Percentiles rank a stretch among this genome's conserved stretches.
These are phyloP conservation scores for Dromaius novaehollandiae DNA, from an alignment of 2,113 vertebrate genomes.

Conservation along the genomic window DNA sequence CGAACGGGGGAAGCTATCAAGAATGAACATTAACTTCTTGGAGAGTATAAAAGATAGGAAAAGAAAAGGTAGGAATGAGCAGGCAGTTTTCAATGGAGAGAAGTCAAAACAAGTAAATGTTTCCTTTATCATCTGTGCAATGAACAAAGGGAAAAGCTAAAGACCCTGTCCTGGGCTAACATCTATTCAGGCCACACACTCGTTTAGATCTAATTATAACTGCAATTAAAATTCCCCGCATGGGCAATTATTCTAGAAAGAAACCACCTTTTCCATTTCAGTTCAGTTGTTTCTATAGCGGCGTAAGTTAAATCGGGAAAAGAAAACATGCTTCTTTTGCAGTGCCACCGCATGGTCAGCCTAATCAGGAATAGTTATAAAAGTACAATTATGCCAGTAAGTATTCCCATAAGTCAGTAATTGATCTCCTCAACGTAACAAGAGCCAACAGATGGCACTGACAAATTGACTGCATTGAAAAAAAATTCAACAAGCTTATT, in stretches of 20 bases:
- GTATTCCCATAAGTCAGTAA: background rate
- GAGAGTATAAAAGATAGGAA: background rate
- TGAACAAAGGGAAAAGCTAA: background rate
- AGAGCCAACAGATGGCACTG: slow-evolving; percentile 49
- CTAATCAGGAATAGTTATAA: background rate
- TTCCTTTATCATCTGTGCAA: background rate
- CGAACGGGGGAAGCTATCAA: too few species aligned
- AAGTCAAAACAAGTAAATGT: background rate
- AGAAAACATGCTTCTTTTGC: background rate
- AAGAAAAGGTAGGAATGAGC: background rate
- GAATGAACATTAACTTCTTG: background rate
- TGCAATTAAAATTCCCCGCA: background rate
- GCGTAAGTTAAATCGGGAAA: background rate
- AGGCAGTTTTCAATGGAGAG: background rate
- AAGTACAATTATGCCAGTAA: background rate
- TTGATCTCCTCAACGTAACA: background rate
- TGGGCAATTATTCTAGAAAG: background rate
- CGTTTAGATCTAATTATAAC: background rate
- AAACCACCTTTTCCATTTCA: background rate
- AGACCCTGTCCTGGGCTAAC: background rate
- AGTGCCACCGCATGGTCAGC: rapidly evolving
- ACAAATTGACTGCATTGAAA: background rate
- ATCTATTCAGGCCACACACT: background rate
- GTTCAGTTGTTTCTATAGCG: background rate
- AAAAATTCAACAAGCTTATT: background rate